Evolutionary conservation across 2,113 vertebrate species (phyloP).

Genomic region (Oreochromis spilurus): DNA sequence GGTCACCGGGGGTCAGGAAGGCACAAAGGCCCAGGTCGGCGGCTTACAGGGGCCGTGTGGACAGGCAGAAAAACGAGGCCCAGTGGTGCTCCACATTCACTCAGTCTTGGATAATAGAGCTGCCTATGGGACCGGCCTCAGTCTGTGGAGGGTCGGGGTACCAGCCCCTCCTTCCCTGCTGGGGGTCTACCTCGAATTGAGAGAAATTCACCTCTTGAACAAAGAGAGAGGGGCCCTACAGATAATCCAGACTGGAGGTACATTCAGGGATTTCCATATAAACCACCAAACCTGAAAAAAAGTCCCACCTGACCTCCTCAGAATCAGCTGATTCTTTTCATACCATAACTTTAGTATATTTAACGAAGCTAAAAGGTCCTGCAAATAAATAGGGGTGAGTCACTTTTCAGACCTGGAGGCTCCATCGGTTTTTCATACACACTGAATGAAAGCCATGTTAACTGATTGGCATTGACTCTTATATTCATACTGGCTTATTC

Average conservation of each 20-base stretch:
- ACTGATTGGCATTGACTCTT: neutral
- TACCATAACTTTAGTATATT: neutral
- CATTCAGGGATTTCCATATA: neutral
- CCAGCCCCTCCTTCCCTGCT: neutral
- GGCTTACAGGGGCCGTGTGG: neutral
- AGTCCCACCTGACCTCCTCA: neutral
- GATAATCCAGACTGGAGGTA: neutral
- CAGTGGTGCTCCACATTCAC: neutral
- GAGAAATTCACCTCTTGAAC: neutral
- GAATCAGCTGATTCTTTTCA: neutral
- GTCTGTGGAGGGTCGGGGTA: neutral
- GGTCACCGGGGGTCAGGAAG: neutral
- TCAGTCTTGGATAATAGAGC: conserved; percentile 9
- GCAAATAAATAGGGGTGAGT: neutral
- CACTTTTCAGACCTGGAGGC: neutral
- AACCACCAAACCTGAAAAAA: neutral
- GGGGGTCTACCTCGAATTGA: conserved; percentile 6
- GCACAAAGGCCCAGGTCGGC: neutral
- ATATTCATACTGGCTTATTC: neutral
- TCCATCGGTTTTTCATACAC: neutral
- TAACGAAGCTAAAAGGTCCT: neutral
- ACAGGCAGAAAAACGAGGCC: conserved; percentile 6
- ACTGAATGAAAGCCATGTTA: neutral
- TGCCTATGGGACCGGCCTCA: neutral
- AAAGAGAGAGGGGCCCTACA: neutral